These are phyloP conservation scores for Cynocephalus volans DNA, from an alignment of 2,113 vertebrate species.

Conservation along the genomic window DNA sequence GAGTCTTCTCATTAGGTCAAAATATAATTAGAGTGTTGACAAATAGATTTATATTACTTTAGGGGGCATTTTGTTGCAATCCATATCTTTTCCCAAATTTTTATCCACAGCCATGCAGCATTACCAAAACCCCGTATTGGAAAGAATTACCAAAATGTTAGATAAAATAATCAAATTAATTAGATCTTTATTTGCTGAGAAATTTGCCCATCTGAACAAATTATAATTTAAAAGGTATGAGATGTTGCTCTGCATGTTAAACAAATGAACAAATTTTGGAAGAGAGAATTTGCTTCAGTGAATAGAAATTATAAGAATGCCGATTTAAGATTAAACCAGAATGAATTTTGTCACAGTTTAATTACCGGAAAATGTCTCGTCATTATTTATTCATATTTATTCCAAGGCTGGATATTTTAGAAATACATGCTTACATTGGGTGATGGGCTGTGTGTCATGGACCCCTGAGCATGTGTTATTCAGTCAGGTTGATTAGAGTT, in stretches of 20 bases:
- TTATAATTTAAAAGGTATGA: background rate
- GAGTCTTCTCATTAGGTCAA: background rate
- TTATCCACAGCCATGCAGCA: background rate
- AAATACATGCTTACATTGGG: background rate
- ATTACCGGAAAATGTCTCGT: background rate
- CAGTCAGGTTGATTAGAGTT: background rate
- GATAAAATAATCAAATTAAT: background rate
- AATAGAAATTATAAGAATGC: background rate
- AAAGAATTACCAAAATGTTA: background rate
- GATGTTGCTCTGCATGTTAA: background rate
- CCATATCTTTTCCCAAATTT: background rate
- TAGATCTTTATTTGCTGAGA: background rate
- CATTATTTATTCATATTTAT: background rate
- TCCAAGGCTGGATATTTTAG: background rate
- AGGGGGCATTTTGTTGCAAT: background rate
- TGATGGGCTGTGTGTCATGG: background rate
- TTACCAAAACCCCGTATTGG: background rate
- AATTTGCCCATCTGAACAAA: background rate
- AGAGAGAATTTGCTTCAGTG: background rate
- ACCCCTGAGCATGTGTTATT: background rate
- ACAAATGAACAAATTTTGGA: background rate
- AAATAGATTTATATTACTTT: background rate
- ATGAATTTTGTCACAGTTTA: background rate
- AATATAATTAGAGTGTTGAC: background rate
- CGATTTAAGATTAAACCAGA: background rate